These are phyloP conservation scores for Engystomops pustulosus DNA, from an alignment of 2,113 vertebrate genomes.

Conservation along the genomic window DNA sequence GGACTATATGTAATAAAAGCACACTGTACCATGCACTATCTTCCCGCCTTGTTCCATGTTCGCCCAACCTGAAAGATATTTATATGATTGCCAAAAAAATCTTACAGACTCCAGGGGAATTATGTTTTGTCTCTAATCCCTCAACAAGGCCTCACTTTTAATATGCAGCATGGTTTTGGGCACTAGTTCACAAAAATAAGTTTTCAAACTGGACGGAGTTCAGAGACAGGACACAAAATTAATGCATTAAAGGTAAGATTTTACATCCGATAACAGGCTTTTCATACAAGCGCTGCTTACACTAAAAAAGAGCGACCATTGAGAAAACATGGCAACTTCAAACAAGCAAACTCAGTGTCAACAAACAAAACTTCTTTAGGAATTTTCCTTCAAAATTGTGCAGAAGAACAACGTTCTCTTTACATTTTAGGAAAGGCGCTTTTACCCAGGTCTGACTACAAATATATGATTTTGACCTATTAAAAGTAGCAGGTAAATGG, in stretches of 20 bases:
- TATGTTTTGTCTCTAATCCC: conserved; percentile 27
- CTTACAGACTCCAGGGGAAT: not conserved
- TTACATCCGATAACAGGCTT: conserved; percentile 17
- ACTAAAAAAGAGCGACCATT: conserved; percentile 18
- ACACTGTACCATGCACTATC: not conserved
- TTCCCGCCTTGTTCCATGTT: not conserved
- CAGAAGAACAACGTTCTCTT: not conserved
- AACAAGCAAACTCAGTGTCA: conserved; percentile 20
- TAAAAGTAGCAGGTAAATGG: not conserved
- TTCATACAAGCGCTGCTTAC: conserved; percentile 30
- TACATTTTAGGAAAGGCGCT: not conserved
- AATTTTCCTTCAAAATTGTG: conserved; percentile 1
- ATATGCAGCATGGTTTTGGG: conserved; percentile 33
- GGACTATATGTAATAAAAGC: not conserved
- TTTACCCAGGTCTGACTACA: not conserved
- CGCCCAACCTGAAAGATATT: conserved; percentile 3
- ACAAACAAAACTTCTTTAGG: not conserved
- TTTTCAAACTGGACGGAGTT: conserved; percentile 24
- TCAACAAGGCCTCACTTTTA: conserved; percentile 13
- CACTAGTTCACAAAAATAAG: conserved; percentile 27
- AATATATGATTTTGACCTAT: not conserved
- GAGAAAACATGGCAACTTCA: conserved; percentile 32
- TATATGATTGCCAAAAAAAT: not conserved
- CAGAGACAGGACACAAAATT: conserved; percentile 33
- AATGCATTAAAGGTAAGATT: conserved; percentile 23